phyloP scores from a whole-genome alignment of 1,140 invertebrate genomes.

The Bursaphelenchus mucronatus region DNA sequence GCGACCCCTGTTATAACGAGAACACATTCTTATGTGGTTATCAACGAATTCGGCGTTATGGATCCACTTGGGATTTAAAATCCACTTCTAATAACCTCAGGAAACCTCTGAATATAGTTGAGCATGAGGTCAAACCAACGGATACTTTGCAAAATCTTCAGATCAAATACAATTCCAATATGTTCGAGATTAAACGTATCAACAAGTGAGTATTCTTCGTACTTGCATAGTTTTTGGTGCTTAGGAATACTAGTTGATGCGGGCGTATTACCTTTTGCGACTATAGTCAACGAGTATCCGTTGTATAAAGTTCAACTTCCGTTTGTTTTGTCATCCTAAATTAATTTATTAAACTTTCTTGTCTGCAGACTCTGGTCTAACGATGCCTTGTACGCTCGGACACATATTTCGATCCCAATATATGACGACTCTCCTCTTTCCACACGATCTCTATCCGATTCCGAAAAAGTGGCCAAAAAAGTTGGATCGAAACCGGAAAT shows the following conservation, averaged over 20 bases:
- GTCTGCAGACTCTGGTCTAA: constrained; percentile 29
- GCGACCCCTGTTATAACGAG: constrained; percentile 19
- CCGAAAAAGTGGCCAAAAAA: too few relatives aligned
- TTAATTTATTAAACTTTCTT: too few relatives aligned
- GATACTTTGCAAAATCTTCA: constrained; percentile 34
- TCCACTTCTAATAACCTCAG: neutral
- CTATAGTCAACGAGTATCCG: too few relatives aligned
- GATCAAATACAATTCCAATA: constrained; percentile 35
- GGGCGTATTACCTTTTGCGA: too few relatives aligned
- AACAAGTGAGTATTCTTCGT: neutral
- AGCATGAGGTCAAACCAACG: constrained; percentile 28
- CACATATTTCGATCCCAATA: constrained; percentile 31
- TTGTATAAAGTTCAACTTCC: too few relatives aligned
- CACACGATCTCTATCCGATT: too few relatives aligned
- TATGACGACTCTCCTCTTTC: constrained; percentile 17
- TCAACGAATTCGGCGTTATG: constrained; percentile 37
- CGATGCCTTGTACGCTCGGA: constrained; percentile 29
- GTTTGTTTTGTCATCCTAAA: too few relatives aligned
- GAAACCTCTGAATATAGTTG: constrained; percentile 25
- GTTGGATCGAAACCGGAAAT: too few relatives aligned
- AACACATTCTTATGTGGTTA: constrained; percentile 36
- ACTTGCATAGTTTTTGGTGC: too few relatives aligned
- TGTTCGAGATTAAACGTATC: constrained; percentile 38
- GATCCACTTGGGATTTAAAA: constrained; percentile 28
- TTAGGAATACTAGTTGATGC: too few relatives aligned